phyloP scores from a whole-genome alignment of 2,113 vertebrate species.

The Peromyscus maniculatus region DNA sequence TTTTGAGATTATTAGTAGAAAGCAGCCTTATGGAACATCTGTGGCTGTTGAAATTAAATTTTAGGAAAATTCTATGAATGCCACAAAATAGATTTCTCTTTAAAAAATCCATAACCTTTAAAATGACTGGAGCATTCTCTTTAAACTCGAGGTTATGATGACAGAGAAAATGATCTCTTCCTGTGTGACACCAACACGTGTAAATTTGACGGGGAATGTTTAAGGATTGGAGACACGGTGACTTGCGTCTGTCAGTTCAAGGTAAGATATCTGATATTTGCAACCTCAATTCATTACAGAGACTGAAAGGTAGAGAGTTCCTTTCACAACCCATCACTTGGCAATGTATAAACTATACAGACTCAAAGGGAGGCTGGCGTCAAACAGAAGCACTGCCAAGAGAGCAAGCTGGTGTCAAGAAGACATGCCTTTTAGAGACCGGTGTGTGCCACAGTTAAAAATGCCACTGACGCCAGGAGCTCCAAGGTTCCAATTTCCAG shows the following conservation, averaged over 20 bases:
- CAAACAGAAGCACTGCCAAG: conserved; percentile 77
- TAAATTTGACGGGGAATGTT: conserved; percentile 99
- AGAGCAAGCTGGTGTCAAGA: conserved; percentile 85
- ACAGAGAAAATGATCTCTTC: conserved; percentile 99
- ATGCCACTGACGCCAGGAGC: conserved; percentile 52
- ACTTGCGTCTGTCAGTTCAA: conserved; percentile 99
- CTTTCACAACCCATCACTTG: conserved; percentile 78
- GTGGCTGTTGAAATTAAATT: conserved; percentile 46
- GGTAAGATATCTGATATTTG: conserved; percentile 91
- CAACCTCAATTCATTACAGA: conserved; percentile 78
- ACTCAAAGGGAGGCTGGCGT: conserved; percentile 81
- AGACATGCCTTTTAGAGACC: conserved; percentile 79
- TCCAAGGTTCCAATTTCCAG: conserved; percentile 67
- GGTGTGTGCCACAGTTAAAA: conserved; percentile 78
- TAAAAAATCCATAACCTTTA: conserved; percentile 66
- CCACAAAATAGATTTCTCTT: conserved; percentile 7
- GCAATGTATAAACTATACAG: conserved; percentile 81
- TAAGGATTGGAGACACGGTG: conserved; percentile 98
- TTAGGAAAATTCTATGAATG: conserved; percentile 10
- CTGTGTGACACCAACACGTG: conserved; percentile 99
- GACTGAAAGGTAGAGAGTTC: conserved; percentile 78
- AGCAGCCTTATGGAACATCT: conserved; percentile 40
- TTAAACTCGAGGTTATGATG: conserved; percentile 95
- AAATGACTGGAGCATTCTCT: conserved; percentile 79
- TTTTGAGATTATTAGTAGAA: conserved; percentile 2